Evolutionary conservation across 2,888 invertebrate genomes (phyloP).

Genomic region (Rhabditoides inermis): DNA sequence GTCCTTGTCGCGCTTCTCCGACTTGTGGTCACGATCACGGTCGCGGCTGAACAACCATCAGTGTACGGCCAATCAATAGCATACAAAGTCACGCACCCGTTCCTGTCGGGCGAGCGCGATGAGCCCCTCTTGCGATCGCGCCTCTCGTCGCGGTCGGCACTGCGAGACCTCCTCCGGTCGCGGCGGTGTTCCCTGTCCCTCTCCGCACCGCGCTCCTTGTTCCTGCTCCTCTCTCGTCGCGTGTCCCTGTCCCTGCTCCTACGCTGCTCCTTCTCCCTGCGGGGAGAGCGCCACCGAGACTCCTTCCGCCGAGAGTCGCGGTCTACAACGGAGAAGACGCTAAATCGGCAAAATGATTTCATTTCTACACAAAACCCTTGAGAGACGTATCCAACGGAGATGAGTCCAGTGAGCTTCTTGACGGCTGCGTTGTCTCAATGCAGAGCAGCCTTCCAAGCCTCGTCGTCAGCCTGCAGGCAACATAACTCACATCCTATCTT

Average conservation of each 20-base stretch:
- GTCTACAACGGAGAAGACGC: too few species aligned
- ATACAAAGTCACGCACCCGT: not conserved
- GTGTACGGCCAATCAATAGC: too few species aligned
- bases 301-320: too few species aligned
- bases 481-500: not conserved
- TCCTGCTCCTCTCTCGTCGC: not conserved
- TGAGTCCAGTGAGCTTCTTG: conserved; percentile 19
- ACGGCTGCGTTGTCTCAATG: conserved; percentile 10
- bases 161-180: conserved; percentile 7
- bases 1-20: conserved; percentile 8
- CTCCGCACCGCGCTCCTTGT: not conserved
- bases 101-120: not conserved
- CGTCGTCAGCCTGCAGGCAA: not conserved
- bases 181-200: not conserved
- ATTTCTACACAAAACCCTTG: too few species aligned
- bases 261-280: too few species aligned
- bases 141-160: too few species aligned
- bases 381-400: too few species aligned
- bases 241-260: too few species aligned
- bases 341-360: too few species aligned
- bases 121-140: not conserved
- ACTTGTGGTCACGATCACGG: conserved; percentile 14
- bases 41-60: too few species aligned
- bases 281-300: too few species aligned
- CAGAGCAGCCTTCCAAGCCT: not conserved